Percentiles rank a stretch among this genome's conserved stretches.
Evolutionary conservation across 1,140 invertebrate genomes (phyloP).

Genomic region (Chlorops oryzae): DNA sequence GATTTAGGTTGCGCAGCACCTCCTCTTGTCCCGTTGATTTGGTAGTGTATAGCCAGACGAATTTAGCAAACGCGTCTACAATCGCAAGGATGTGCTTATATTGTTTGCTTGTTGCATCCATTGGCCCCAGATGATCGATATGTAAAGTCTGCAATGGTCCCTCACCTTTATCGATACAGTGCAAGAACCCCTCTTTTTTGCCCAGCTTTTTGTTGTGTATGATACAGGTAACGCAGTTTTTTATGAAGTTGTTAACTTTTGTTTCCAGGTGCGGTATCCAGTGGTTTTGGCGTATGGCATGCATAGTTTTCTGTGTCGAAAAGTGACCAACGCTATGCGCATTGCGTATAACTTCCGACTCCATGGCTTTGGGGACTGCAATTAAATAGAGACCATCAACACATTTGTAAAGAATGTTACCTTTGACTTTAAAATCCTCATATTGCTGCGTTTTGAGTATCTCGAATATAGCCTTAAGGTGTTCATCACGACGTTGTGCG

Average conservation of each 20-base stretch:
- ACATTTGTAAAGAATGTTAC: constrained; percentile 1
- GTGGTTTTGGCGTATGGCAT: constrained; percentile 39
- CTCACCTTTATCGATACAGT: constrained; percentile 32
- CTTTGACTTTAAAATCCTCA: constrained; percentile 5
- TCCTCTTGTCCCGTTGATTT: constrained; percentile 24
- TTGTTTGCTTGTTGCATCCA: constrained; percentile 34
- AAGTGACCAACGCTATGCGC: constrained; percentile 29
- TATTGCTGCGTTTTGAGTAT: neutral
- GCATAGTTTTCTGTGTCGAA: constrained; percentile 18
- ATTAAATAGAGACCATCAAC: neutral
- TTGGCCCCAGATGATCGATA: too few species aligned
- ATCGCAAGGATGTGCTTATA: constrained; percentile 45
- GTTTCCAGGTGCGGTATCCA: constrained; percentile 35
- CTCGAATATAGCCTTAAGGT: constrained; percentile 1
- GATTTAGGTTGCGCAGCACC: too few species aligned
- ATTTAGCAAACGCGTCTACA: constrained; percentile 46
- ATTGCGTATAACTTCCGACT: constrained; percentile 6
- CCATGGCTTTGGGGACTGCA: constrained; percentile 4
- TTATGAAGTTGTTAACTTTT: constrained; percentile 32
- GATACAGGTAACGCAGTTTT: constrained; percentile 25
- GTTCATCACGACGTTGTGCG: constrained; percentile 6
- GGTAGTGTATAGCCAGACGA: constrained; percentile 39
- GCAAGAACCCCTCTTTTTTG: constrained; percentile 37
- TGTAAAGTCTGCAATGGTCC: too few species aligned
- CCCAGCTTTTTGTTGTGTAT: constrained; percentile 31